Conservation (phyloP, 2,888 invertebrate species). For the Fragum whitleyi region DNA sequence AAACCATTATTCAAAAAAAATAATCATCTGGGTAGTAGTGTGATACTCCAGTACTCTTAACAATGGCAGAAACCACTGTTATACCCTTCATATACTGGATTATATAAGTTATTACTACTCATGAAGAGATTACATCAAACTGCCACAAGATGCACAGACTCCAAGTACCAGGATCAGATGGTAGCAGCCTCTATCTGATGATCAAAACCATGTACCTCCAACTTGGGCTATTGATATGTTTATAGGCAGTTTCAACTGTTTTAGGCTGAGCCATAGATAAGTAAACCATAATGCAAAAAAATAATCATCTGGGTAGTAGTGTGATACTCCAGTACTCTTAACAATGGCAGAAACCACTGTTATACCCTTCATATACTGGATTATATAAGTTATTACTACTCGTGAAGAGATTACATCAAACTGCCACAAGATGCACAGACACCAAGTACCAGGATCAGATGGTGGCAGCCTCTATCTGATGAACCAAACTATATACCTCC, state of each 20-base stretch:
- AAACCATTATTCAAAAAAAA: too few species aligned
- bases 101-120: conserved; percentile 77
- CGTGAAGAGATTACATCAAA: conserved; percentile 80
- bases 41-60: conserved; percentile 83
- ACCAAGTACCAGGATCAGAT: conserved; percentile 79
- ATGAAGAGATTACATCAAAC: conserved; percentile 79
- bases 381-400: conserved; percentile 75
- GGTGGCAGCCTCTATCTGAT: conserved; percentile 81
- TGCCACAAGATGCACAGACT: conserved; percentile 81
- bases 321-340: conserved; percentile 83
- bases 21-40: conserved; percentile 78
- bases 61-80: conserved; percentile 83
- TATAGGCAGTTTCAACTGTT: too few species aligned
- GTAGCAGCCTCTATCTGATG: conserved; percentile 80
- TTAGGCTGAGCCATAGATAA: too few species aligned
- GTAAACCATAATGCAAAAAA: too few species aligned
- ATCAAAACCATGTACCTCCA: conserved; percentile 67
- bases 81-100: conserved; percentile 82
- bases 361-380: conserved; percentile 82
- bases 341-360: conserved; percentile 83
- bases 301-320: conserved; percentile 78
- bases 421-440: conserved; percentile 81
- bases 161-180: conserved; percentile 81
- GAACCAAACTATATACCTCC: conserved; percentile 68
- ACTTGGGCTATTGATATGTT: too few species aligned